A percentile compares a stretch with the other conserved stretches of the same genome.
phyloP scores from a whole-genome alignment of 2,888 invertebrate genomes.

The Eustalomyia histrio region DNA sequence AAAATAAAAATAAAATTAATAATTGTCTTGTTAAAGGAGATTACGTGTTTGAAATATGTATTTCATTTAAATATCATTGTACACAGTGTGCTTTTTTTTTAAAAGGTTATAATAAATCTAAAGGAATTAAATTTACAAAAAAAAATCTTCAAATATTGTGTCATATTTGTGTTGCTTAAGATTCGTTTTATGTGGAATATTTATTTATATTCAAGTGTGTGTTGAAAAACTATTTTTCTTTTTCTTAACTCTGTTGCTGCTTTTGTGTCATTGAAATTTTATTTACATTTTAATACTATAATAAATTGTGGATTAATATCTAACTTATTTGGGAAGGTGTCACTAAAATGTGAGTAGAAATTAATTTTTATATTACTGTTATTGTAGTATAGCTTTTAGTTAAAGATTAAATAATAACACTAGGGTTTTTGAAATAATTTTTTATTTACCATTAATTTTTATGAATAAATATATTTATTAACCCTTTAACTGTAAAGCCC shows the following conservation, averaged over 20 bases:
- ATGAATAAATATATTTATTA: too few species aligned
- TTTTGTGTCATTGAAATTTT: not conserved
- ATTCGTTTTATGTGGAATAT: not conserved
- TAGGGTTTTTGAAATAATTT: too few species aligned
- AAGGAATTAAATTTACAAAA: conserved; percentile 1
- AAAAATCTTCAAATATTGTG: conserved; percentile 23
- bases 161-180: conserved; percentile 21
- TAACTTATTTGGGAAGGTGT: not conserved
- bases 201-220: not conserved
- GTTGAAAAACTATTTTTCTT: not conserved
- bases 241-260: not conserved
- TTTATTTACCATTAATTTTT: too few species aligned
- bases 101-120: conserved; percentile 12
- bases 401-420: not conserved
- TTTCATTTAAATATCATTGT: not conserved
- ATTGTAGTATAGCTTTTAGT: not conserved
- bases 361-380: not conserved
- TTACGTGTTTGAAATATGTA: conserved; percentile 56
- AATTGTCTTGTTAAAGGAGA: conserved; percentile 40
- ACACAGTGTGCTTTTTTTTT: not conserved
- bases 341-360: conserved; percentile 3
- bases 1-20: conserved; percentile 31
- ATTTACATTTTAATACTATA: conserved; percentile 1
- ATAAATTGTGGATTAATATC: conserved; percentile 7
- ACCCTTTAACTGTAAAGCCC: too few species aligned